Evolutionary conservation across 2,797 vertebrate species (phyloP), one percentile per base, ranked within the genome.

Genomic region (Syngnathus acus): DNA sequence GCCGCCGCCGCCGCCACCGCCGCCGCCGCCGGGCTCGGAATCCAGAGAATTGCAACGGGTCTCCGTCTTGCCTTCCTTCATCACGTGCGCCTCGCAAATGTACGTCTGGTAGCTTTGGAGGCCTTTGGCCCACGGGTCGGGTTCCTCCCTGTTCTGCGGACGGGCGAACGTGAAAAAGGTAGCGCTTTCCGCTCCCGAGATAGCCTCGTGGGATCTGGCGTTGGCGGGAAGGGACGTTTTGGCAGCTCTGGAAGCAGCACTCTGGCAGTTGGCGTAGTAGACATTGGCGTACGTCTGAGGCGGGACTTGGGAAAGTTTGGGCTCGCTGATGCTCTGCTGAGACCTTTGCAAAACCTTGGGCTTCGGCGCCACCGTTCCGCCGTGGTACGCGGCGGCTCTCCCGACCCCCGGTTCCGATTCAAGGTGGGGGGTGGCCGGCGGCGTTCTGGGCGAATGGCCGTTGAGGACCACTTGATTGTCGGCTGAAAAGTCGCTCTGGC

Each of bases 131-230:
- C 13, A 23, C 13, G 21, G 6, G 13, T 91, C 93, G 63, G 90
- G 81, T 40, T 89, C 91, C 38, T 94, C 92, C 76, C 92, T 94
- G 71, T 92, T 92, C 48, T 93, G 92, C 68, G 92, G 93, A 69
- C 91, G 32, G 32, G 32, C 92, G 13, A 93, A 92, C 39, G 93
- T 86, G 0, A 93, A 82, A 40, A 92, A 92, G n/a, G 89, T 85
- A 51, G n/a, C 93, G 73, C 87, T 92, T 72, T 86, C 90, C 72
- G 93, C 91, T 69, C 89, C 85, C 0, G 89, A 82, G 9, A 93
- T 93, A 54, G 92, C 92, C 76, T 90, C 90, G 64, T 93, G 87
- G 65, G 91, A 91, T 84, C 81, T 93, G 58, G 94, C 86, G 67
- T 92, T 94, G 38, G 87, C 73, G 3, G 94, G 91, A 67, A 93